Conservation (phyloP, 2,888 invertebrate genomes). For the Torymus tubicola region DNA sequence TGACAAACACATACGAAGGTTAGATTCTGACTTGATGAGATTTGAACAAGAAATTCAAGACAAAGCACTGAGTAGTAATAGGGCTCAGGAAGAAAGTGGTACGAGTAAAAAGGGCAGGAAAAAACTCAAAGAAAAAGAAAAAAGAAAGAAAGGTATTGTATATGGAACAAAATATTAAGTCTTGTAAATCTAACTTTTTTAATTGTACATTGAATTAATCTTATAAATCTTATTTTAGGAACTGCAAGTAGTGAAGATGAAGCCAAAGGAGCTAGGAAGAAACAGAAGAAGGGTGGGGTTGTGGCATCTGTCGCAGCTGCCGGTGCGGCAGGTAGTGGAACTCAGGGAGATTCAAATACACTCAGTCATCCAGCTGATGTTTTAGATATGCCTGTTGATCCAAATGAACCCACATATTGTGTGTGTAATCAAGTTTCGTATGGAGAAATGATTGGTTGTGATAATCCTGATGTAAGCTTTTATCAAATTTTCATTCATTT, state of each 20-base stretch:
- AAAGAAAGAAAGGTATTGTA: constrained; percentile 78
- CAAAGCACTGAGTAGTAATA: constrained; percentile 88
- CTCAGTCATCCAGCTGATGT: constrained; percentile 92
- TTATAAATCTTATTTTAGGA: constrained; percentile 58
- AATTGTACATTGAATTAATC: neutral
- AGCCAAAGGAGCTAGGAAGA: constrained; percentile 77
- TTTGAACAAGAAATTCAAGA: constrained; percentile 98
- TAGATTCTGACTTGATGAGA: constrained; percentile 96
- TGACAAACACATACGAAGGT: constrained; percentile 96
- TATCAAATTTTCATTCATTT: no score
- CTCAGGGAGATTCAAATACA: constrained; percentile 70
- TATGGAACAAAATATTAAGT: neutral
- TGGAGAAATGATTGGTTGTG: constrained; percentile 98
- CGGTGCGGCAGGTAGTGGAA: constrained; percentile 73
- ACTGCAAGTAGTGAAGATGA: constrained; percentile 74
- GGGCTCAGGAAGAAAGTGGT: constrained; percentile 82
- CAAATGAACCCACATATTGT: constrained; percentile 99
- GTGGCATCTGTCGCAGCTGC: constrained; percentile 70
- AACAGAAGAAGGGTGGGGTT: constrained; percentile 79
- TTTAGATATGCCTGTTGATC: constrained; percentile 94
- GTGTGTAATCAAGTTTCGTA: constrained; percentile 98
- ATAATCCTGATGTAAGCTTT: constrained; percentile 88
- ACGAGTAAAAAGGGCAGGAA: constrained; percentile 86
- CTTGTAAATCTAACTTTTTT: neutral
- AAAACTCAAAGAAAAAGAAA: constrained; percentile 83